Conservation (phyloP, 2,888 invertebrate genomes). For the Cheilosia pagana region DNA sequence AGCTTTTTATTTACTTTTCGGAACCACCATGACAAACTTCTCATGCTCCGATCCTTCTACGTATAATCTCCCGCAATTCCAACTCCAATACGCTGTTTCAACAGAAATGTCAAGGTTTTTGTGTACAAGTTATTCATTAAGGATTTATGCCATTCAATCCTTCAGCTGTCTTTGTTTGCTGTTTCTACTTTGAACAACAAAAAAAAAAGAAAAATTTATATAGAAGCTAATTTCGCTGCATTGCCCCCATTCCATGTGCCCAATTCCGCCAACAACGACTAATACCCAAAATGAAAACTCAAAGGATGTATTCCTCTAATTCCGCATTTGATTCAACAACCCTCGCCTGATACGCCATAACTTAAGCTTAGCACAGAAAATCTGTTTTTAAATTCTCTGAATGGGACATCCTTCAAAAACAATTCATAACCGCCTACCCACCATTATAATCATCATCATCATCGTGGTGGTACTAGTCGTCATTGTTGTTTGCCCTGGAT, state of each 20-base stretch:
- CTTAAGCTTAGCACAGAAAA: conserved; percentile 8
- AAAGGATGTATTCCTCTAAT: conserved; percentile 12
- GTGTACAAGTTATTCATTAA: too few relatives aligned
- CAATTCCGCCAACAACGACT: conserved; percentile 7
- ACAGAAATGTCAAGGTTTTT: too few relatives aligned
- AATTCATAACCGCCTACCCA: conserved; percentile 39
- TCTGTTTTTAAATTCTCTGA: conserved; percentile 26
- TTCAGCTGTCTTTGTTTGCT: background rate
- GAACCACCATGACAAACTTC: too few relatives aligned
- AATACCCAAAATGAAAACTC: conserved; percentile 7
- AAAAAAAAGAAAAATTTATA: background rate
- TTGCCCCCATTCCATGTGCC: background rate
- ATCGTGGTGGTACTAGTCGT: conserved; percentile 24
- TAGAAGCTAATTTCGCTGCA: conserved; percentile 8
- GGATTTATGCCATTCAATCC: background rate
- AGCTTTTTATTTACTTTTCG: too few relatives aligned
- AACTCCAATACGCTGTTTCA: too few relatives aligned
- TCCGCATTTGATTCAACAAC: conserved; percentile 44
- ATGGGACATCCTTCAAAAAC: conserved; percentile 56
- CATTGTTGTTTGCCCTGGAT: conserved; percentile 36
- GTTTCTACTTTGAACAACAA: background rate
- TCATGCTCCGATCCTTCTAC: too few relatives aligned
- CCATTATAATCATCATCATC: conserved; percentile 21
- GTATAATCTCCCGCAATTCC: too few relatives aligned
- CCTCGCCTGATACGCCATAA: conserved; percentile 27